phyloP scores from a whole-genome alignment of 2,797 vertebrate species.

The Botia almorhae region DNA sequence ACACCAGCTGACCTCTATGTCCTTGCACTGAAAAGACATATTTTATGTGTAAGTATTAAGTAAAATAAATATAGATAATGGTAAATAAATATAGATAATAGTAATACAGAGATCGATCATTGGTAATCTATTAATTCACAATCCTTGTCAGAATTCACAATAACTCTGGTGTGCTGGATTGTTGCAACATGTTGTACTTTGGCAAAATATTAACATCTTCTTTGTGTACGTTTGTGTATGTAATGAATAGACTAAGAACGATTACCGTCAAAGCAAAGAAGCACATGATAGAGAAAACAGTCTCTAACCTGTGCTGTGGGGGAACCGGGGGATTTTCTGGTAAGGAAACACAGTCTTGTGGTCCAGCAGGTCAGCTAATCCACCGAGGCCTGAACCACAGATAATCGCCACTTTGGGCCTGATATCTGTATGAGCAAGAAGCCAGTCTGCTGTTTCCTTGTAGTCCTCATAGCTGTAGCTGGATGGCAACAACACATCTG shows the following conservation, averaged over 20 bases:
- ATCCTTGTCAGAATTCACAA: no score
- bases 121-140: no score
- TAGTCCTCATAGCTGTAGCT: constrained; percentile 75
- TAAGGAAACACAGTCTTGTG: constrained; percentile 69
- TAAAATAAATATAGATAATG: no score
- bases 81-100: neutral
- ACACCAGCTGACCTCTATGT: constrained; percentile 81
- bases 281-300: constrained; percentile 13
- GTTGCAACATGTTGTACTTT: neutral
- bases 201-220: neutral
- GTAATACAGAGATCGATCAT: constrained; percentile 12
- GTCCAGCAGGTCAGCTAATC: constrained; percentile 72
- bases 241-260: neutral
- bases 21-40: constrained; percentile 71
- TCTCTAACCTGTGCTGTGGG: constrained; percentile 76
- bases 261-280: neutral
- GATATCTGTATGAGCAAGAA: constrained; percentile 61
- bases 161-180: neutral
- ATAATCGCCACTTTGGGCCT: constrained; percentile 79
- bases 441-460: constrained; percentile 77
- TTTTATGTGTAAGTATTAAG: neutral
- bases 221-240: neutral
- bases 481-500: constrained; percentile 36
- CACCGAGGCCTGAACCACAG: constrained; percentile 80
- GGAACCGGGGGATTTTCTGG: constrained; percentile 75